Base-by-base conservation (phyloP, 2,888 invertebrate species). In the Ormyrus nitidulus region DNA sequence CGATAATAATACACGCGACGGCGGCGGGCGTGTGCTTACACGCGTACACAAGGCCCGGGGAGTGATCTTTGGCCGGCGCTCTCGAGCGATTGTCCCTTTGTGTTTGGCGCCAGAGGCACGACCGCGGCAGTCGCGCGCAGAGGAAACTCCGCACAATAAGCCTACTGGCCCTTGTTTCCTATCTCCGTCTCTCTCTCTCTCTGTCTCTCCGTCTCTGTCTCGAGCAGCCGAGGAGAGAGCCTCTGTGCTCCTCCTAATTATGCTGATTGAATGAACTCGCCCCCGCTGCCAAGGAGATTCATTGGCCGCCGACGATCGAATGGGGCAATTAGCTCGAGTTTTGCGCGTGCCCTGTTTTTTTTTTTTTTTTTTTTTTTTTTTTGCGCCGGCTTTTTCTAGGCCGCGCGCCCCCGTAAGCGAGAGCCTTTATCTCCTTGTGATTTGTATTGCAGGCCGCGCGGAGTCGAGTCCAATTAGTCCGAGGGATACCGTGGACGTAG, bases 251-350 rank as follows among this genome's bases (percentile, higher is more conserved):
- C 68, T 54, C 51, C 65, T 80, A 80, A 80, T 80, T 80, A 77
- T 80, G 76, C 71, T 65, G 71, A 80, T 80, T 76, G 71, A 76
- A 72, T 71, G 54, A 76, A 75, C 59, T 72, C 19, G 19, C 19
- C 19, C 19, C 19, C 49, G 62, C 53, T 10, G n/a, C 59, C 56
- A 49, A 44, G 53, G 7, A 64, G 74, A 79, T 69, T 79, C 79
- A 79, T 74, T 70, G 69, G 79, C n/a, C 13, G 70, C 19, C 34
- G 66, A n/a, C 72, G 53, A 78, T 78, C 72, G 64, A 56, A 72
- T 19, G 19, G 19, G 19, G 59, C 66, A 72, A 78, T 78, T 78
- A 78, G 51, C 66, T 1, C 46, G 53, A 19, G 44, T 51, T 9
- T 44, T 34, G 11, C 48, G 58, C 19, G 19, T 1, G 48, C 8